Conservation (phyloP, 2,888 invertebrate species). For the Tipula unca region DNA sequence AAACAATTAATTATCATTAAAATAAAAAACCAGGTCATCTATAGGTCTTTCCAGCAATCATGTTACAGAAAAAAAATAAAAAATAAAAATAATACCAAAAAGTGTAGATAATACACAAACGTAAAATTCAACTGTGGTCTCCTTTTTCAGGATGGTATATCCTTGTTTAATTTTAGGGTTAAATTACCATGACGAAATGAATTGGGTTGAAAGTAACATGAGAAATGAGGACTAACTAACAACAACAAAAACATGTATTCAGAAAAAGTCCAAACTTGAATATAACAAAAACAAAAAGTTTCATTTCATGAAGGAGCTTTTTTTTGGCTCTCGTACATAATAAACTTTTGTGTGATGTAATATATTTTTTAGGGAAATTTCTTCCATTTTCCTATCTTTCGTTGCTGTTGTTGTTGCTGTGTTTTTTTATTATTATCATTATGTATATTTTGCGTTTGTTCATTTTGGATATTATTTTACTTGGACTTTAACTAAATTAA, state of each 20-base stretch:
- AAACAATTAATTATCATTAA: neutral
- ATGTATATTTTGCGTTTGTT: neutral
- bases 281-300: neutral
- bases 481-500: neutral
- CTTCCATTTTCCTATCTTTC: neutral
- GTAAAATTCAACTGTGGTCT: neutral
- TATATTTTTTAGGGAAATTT: neutral
- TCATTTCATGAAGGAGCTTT: neutral
- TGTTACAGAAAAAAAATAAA: neutral
- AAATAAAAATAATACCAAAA: neutral
- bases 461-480: neutral
- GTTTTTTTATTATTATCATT: neutral
- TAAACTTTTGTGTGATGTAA: neutral
- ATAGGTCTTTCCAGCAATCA: neutral
- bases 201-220: slow-evolving; percentile 14
- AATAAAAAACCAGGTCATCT: neutral
- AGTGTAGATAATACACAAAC: neutral
- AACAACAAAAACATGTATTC: neutral
- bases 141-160: neutral
- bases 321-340: neutral
- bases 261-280: neutral
- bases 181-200: slow-evolving; percentile 8
- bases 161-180: slow-evolving; percentile 8
- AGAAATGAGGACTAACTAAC: neutral
- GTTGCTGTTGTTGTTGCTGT: neutral